Conservation (phyloP, 2,113 vertebrate genomes). For the Lophius piscatorius region DNA sequence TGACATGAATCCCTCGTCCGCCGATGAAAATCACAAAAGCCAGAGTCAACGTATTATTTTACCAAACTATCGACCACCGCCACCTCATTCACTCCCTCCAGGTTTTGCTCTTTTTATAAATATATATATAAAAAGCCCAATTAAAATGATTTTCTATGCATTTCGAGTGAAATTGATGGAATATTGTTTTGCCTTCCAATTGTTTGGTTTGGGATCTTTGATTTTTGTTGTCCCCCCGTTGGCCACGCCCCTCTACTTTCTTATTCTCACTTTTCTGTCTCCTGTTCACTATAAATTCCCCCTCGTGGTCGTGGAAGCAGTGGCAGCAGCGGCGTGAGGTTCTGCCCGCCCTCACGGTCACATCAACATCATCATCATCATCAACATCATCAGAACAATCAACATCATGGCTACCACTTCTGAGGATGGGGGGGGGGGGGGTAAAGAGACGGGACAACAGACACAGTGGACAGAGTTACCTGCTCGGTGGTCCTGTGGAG, state of each 20-base stretch:
- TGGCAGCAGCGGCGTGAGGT: constrained; percentile 52
- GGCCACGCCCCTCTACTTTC: constrained; percentile 66
- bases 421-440: constrained; percentile 42
- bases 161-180: constrained; percentile 6
- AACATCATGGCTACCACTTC: constrained; percentile 36
- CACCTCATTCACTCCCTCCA: constrained; percentile 51
- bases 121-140: constrained; percentile 3
- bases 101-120: constrained; percentile 17
- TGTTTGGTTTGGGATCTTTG: constrained; percentile 22
- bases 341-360: constrained; percentile 58
- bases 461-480: constrained; percentile 73
- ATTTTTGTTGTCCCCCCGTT: constrained; percentile 62
- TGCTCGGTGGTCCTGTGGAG: constrained; percentile 71
- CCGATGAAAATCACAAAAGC: too few relatives aligned
- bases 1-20: too few relatives aligned
- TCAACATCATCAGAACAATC: constrained; percentile 44
- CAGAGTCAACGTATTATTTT: constrained; percentile 10
- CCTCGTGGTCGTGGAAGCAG: constrained; percentile 45
- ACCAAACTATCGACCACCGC: constrained; percentile 1
- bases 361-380: constrained; percentile 41
- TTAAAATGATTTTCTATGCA: not conserved
- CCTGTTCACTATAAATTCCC: constrained; percentile 72
- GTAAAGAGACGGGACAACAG: constrained; percentile 43
- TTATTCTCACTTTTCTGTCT: constrained; percentile 35
- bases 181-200: constrained; percentile 1